Percentiles rank a stretch among this genome's conserved stretches.
These are phyloP conservation scores for Hydrozoanthus gracilis DNA, from an alignment of 92 coral and sea anemone genomes.

Conservation along the genomic window DNA sequence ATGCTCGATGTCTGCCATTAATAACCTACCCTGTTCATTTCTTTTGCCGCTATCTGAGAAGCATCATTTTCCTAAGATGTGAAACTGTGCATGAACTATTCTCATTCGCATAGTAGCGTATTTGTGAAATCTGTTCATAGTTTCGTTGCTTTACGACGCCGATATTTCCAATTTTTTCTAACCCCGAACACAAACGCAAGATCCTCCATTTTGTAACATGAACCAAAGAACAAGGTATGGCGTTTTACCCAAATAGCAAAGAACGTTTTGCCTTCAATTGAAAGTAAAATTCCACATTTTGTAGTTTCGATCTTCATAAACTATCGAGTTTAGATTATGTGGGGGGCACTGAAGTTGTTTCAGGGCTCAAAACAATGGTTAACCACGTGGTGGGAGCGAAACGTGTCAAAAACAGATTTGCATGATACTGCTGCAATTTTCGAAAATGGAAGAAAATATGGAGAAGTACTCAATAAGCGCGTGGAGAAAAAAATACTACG, in stretches of 20 bases:
- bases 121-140: not conserved
- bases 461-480: not conserved
- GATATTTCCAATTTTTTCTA: not conserved
- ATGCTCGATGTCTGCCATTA: conserved; percentile 24
- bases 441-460: not conserved
- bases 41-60: conserved; percentile 22
- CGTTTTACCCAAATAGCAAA: not conserved
- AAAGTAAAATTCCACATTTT: not conserved
- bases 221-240: not conserved
- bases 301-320: not conserved
- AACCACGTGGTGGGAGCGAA: not conserved
- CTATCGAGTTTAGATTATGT: no score
- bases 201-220: not conserved
- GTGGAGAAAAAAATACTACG: conserved; percentile 25
- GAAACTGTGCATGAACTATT: conserved; percentile 26
- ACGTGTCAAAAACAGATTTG: no score
- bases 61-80: not conserved
- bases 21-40: conserved; percentile 17
- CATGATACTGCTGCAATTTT: not conserved
- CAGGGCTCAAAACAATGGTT: not conserved
- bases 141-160: not conserved
- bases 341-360: not conserved
- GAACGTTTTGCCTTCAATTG: not conserved
- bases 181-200: not conserved
- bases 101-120: not conserved